Base-by-base conservation (phyloP, 2,113 vertebrate species). In the Gobiocypris rarus region DNA sequence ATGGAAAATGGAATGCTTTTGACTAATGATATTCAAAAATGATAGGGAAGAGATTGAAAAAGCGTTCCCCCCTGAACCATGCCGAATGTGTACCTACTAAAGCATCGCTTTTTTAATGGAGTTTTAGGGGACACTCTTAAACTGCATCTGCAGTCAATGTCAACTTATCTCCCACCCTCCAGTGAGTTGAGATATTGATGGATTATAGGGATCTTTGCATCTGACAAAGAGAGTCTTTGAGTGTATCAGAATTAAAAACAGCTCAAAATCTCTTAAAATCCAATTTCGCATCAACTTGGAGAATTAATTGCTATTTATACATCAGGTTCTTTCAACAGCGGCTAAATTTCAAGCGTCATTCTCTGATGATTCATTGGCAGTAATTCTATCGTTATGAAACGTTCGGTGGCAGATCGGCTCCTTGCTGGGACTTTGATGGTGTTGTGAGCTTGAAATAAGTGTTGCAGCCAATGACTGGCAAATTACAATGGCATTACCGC, bases 1-100 rank as follows among this genome's bases (percentile, higher is more conserved):
- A 95, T 96, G 95, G 96, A 96, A 96, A 97, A 98, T 96, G 94
- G 95, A 95, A 94, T 97, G 93, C 93, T 95, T 95, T 94, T 96
- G 95, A 96, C 96, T 98, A 99, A 99, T 98, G 98, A 98, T 97
- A 88, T 97, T 97, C 90, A 96, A 98, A 99, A 98, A 98, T 98
- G 96, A 98, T 96, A 96, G 96, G 97, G 95, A 94, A 95, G 94
- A 99, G 97, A 99, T 98, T 96, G 96, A 95, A 97, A 96, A 96
- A 96, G 93, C 94, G 94, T 94, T 96, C 95, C 93, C 95, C 94
- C 92, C 95, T 96, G 95, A 95, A 96, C 95, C 95, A 94, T 92
- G 92, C 94, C 94, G 95, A 96, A 95, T 95, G 95, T 88, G 83
- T 86, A 89, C 77, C 86, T 89, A 90, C 84, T 92, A 93, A 93